A percentile compares a stretch with the other conserved stretches of the same genome.
Conservation (phyloP, 2,113 vertebrate species). For the Daboia siamensis region DNA sequence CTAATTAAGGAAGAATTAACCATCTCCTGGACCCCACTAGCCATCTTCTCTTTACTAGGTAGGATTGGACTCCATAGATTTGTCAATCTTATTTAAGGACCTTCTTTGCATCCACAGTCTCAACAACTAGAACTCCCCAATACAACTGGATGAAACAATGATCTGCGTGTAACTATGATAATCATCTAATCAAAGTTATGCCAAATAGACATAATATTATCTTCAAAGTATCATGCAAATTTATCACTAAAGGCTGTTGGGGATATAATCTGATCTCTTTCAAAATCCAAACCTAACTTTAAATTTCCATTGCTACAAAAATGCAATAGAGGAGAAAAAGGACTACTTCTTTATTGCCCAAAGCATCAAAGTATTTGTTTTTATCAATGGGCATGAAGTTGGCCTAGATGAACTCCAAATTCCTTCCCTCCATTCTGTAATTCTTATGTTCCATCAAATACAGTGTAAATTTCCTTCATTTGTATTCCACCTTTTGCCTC, state of each 20-base stretch:
- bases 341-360: not conserved
- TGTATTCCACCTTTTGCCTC: not conserved
- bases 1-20: not conserved
- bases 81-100: not conserved
- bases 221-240: not conserved
- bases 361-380: not conserved
- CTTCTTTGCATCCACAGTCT: not conserved
- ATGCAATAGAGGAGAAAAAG: not conserved
- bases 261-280: not conserved
- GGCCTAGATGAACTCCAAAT: not conserved
- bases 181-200: not conserved
- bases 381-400: not conserved
- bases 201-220: not conserved
- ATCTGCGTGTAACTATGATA: not conserved
- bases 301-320: not conserved
- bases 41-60: not conserved
- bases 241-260: not conserved
- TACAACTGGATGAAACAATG: not conserved
- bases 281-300: not conserved
- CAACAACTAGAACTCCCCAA: not conserved
- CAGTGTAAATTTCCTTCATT: not conserved
- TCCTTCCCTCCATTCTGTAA: not conserved
- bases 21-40: not conserved
- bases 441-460: not conserved
- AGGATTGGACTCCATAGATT: not conserved